Percentiles rank a stretch among this genome's conserved stretches.
Evolutionary conservation across 2,888 invertebrate genomes (phyloP).

Genomic region (Agrotis clavis): DNA sequence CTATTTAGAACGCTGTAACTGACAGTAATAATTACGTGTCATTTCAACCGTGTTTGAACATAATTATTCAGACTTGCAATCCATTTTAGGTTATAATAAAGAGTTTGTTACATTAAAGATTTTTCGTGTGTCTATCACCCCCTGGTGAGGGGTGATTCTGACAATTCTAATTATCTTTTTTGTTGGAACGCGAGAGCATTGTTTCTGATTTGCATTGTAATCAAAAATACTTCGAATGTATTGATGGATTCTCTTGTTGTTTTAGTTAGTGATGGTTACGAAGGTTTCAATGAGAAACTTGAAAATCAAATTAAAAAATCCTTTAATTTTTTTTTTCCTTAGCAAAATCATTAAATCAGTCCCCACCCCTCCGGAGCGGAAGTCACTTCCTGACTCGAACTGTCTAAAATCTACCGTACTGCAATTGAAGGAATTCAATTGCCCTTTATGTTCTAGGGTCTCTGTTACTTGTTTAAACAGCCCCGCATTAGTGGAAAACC

Average conservation of each 20-base stretch:
- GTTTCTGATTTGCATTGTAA: background rate
- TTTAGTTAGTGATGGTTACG: background rate
- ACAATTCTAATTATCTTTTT: conserved; percentile 5
- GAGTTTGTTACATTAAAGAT: background rate
- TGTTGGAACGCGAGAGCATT: background rate
- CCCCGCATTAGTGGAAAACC: too few relatives aligned
- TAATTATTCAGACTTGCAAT: background rate
- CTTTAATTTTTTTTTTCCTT: too few relatives aligned
- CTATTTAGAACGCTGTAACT: conserved; percentile 16
- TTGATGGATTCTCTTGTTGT: background rate
- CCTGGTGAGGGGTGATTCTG: background rate
- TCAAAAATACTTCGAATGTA: background rate
- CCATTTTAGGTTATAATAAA: background rate
- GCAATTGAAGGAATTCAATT: too few relatives aligned
- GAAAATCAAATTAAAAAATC: background rate
- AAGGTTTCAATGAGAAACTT: background rate
- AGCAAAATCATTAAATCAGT: too few relatives aligned
- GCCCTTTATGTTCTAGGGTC: too few relatives aligned
- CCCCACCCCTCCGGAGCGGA: too few relatives aligned
- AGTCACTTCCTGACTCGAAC: too few relatives aligned
- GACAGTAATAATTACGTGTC: conserved; percentile 17
- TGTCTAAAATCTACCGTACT: too few relatives aligned
- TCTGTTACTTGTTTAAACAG: too few relatives aligned
- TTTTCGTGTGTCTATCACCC: background rate
- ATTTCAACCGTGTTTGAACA: background rate